Evolutionary conservation across 2,888 invertebrate species (phyloP).

Genomic region (Aspidapion aeneum): DNA sequence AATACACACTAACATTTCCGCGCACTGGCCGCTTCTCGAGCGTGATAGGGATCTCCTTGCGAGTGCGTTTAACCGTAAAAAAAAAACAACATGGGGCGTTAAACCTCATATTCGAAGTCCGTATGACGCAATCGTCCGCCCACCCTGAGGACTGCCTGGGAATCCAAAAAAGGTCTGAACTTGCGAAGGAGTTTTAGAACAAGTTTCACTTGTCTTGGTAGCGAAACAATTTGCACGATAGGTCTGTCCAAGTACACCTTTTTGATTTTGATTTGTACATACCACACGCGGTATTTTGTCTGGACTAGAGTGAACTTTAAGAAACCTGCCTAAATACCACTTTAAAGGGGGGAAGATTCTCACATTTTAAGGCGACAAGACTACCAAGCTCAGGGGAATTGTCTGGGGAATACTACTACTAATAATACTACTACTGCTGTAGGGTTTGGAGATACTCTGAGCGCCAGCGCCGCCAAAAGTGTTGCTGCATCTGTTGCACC

Average conservation of each 20-base stretch:
- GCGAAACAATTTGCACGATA: background rate
- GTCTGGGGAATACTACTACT: background rate
- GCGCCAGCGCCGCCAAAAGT: slow-evolving; percentile 4
- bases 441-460: background rate
- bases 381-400: background rate
- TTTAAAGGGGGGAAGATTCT: slow-evolving; percentile 3
- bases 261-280: background rate
- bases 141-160: too few relatives aligned
- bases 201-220: too few relatives aligned
- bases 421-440: background rate
- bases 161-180: too few relatives aligned
- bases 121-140: too few relatives aligned
- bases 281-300: slow-evolving; percentile 5
- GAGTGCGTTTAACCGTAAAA: too few relatives aligned
- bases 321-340: background rate
- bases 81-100: too few relatives aligned
- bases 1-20: too few relatives aligned
- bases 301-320: background rate
- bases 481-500: slow-evolving; percentile 8
- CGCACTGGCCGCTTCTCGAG: too few relatives aligned
- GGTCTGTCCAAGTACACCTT: background rate
- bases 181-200: too few relatives aligned
- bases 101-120: too few relatives aligned
- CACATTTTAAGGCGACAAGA: background rate
- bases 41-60: too few relatives aligned